Conservation (phyloP, 2,888 invertebrate species). For the Gymnoscelis rufifasciata region DNA sequence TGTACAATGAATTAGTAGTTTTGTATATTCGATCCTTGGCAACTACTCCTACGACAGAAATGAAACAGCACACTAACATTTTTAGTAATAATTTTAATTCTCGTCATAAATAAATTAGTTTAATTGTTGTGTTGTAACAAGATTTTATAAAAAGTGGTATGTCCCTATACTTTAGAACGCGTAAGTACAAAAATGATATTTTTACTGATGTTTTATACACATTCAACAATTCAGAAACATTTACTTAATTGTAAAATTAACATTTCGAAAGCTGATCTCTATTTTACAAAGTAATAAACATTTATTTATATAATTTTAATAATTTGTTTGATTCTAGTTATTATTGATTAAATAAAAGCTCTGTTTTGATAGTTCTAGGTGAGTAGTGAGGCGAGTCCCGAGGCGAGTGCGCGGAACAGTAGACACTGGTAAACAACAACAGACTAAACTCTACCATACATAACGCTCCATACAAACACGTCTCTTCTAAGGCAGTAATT, state of each 20-base stretch:
- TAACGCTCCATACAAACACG: conserved; percentile 36
- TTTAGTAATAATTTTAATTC: conserved; percentile 26
- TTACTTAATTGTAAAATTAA: too few species aligned
- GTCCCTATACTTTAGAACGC: too few species aligned
- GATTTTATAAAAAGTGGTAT: conserved; percentile 5
- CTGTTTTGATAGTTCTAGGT: conserved; percentile 5
- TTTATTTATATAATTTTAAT: too few species aligned
- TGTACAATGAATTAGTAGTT: too few species aligned
- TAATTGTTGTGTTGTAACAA: conserved; percentile 18
- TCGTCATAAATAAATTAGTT: conserved; percentile 21
- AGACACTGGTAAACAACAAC: conserved; percentile 28
- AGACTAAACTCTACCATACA: conserved; percentile 25
- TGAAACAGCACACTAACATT: conserved; percentile 5
- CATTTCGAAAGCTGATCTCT: too few species aligned
- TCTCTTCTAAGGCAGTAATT: conserved; percentile 54
- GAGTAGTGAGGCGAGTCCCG: background rate
- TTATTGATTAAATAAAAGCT: conserved; percentile 6
- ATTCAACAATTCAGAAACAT: too few species aligned
- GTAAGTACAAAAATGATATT: background rate
- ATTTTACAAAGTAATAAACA: too few species aligned
- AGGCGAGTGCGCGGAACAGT: background rate
- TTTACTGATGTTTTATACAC: too few species aligned
- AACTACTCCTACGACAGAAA: too few species aligned
- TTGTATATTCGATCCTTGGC: too few species aligned
- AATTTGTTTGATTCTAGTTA: too few species aligned